Base-by-base conservation (phyloP, 2,113 vertebrate genomes). In the Campylomormyrus tamandua region DNA sequence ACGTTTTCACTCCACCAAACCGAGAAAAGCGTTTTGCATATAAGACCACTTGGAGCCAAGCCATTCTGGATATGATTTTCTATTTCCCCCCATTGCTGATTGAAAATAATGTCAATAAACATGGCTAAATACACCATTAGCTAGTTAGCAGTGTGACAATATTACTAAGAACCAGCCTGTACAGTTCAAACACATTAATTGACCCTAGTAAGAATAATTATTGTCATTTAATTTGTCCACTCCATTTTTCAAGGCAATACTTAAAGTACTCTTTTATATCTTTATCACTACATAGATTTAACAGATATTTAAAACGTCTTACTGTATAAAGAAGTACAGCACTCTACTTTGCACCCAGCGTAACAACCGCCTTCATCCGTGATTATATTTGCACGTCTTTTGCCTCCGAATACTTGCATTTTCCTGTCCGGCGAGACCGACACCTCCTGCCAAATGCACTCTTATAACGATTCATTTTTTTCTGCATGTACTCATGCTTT, bases 391-490 rank as follows among this genome's bases (percentile, higher is more conserved):
- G 45, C 11, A n/a, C 7, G 17, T n/a, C 3, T 83, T 45, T 39
- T 24, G 42, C 80, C 19, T 45, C 13, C 45, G 8, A 48, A 48
- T 11, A 8, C 19, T 45, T 45, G 83, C 19, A 11, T 84, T 48
- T 84, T 84, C 10, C 42, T n/a, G 45, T 7, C 39, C 35, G 19
- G 21, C 19, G 24, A 53, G 27, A 17, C 27, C 39, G 49, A 50
- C 35, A n/a, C 48, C 70, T 39, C 27, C 48, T 10, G n/a, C 50
- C n/a, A 87, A 27, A 35, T 53, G 85, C 24, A 53, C 13, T 19
- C 85, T 15, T 87, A 87, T 48, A 90, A 80, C 50, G 87, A 90
- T 90, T 88, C 45, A 89, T 89, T 89, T 46, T 11, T 80, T 7
- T 39, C 39, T 88, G 31, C 50, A 90, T 91, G 90, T 83, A 74